Evolutionary conservation across 2,797 vertebrate species (phyloP), one percentile per base, ranked within the genome.

Genomic region (Megaceryle alcyon): DNA sequence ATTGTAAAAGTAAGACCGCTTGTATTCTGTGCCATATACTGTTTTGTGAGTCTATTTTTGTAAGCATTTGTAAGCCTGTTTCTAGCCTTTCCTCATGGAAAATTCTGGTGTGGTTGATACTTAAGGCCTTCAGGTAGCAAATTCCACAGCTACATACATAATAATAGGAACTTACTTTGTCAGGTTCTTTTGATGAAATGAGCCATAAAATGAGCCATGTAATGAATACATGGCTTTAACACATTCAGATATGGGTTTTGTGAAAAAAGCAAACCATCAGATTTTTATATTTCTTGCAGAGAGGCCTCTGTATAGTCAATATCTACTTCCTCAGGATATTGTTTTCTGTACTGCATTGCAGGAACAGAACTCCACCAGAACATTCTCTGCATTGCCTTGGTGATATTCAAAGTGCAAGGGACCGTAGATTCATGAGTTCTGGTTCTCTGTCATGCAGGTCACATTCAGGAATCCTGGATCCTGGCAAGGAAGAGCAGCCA

Each of bases 351-450:
- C 14, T 49, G 23, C 35, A 51, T 63, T n/a, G 31, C 17, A 41
- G n/a, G 18, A 64, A 14, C 7, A 61, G 23, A 77, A 31, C 61
- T 80, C 19, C 43, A 65, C 10, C 49, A 64, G 37, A 63, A 39
- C 0, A 1, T 3, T 65, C 35, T 77, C 53, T 68, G 44, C 19
- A 41, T 59, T 17, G 10, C 35, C 86, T 81, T 49, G 65, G 8
- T 64, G 43, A 28, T 35, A 17, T 44, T 81, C 2, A 1, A 44
- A 90, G 35, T 66, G 41, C 23, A 66, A 84, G 17, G 12, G 29
- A 46, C 4, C 3, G 0, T 8, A 3, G 21, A 43, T 19, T 72
- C 2, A 0, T 16, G 44, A 84, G 6, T 9, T 79, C 16, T 63
- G 28, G 4, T 60, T 94, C 29, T 92, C 43, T 6, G 1, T 49